Evolutionary conservation across 2,888 invertebrate species (phyloP).

Genomic region (Invenusta paracnida): DNA sequence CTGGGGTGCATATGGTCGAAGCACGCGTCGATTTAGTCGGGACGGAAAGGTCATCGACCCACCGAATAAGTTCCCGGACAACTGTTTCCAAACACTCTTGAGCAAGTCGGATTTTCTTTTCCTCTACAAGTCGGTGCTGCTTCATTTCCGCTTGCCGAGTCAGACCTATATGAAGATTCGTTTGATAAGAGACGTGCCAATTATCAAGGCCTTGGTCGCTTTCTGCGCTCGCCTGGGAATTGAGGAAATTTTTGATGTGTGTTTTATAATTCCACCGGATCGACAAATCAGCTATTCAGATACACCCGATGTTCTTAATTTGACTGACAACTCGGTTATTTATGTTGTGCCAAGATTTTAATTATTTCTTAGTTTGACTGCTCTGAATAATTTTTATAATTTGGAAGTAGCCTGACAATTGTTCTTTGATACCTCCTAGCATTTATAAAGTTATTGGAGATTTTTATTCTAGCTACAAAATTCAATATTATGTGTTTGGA

Average conservation of each 20-base stretch:
- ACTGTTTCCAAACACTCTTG: neutral
- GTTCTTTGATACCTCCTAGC: too few relatives aligned
- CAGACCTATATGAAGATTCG: neutral
- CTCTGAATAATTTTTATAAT: too few relatives aligned
- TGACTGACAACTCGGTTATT: neutral
- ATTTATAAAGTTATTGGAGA: too few relatives aligned
- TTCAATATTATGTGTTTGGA: too few relatives aligned
- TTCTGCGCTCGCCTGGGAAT: neutral
- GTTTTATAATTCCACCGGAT: neutral
- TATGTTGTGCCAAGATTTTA: neutral
- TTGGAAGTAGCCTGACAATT: too few relatives aligned
- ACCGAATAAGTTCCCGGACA: neutral
- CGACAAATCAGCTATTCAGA: neutral
- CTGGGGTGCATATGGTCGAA: too few relatives aligned
- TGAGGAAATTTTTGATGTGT: neutral
- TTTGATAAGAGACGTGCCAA: neutral
- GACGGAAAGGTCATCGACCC: too few relatives aligned
- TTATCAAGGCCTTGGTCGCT: neutral
- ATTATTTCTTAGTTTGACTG: too few relatives aligned
- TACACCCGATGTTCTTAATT: neutral
- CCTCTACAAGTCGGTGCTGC: neutral
- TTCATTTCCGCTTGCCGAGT: neutral
- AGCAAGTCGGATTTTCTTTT: neutral
- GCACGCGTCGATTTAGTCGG: too few relatives aligned
- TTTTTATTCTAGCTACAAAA: too few relatives aligned